Evolutionary conservation across 2,797 vertebrate genomes (phyloP).

Genomic region (Brachyalestes nurse): DNA sequence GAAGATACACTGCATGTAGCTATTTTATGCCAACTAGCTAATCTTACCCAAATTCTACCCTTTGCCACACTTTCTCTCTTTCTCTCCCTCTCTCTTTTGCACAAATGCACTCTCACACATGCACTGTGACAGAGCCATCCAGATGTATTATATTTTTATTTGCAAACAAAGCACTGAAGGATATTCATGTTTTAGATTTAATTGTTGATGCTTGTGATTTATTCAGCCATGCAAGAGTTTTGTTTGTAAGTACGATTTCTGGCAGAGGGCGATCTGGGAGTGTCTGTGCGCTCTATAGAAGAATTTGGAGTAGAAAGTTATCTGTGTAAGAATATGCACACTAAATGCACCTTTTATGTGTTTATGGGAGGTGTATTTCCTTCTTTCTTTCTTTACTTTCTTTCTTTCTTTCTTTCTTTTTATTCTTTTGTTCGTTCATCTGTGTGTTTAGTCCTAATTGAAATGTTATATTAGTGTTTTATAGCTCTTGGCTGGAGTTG

Average conservation of each 20-base stretch:
- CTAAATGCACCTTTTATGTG: background rate
- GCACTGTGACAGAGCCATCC: slow-evolving; percentile 15
- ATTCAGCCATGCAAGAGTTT: background rate
- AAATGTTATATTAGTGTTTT: slow-evolving; percentile 30
- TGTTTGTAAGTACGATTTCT: background rate
- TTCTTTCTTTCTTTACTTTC: background rate
- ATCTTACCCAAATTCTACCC: background rate
- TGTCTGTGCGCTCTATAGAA: background rate
- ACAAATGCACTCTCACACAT: slow-evolving; percentile 9
- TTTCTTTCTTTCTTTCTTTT: slow-evolving; percentile 9
- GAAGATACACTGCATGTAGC: background rate
- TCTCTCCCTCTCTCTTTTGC: background rate
- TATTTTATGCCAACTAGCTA: background rate
- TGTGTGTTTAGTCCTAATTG: slow-evolving; percentile 12
- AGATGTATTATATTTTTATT: slow-evolving; percentile 18
- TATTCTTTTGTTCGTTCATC: background rate
- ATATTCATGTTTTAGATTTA: background rate
- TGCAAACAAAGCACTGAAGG: background rate
- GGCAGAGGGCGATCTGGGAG: background rate
- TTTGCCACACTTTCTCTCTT: background rate
- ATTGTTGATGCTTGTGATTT: background rate
- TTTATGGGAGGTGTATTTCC: background rate
- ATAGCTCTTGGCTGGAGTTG: slow-evolving; percentile 31
- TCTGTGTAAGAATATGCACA: background rate
- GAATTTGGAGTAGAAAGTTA: background rate